Evolutionary conservation across 2,888 invertebrate species (phyloP).

Genomic region (Drosophila maculinotata): DNA sequence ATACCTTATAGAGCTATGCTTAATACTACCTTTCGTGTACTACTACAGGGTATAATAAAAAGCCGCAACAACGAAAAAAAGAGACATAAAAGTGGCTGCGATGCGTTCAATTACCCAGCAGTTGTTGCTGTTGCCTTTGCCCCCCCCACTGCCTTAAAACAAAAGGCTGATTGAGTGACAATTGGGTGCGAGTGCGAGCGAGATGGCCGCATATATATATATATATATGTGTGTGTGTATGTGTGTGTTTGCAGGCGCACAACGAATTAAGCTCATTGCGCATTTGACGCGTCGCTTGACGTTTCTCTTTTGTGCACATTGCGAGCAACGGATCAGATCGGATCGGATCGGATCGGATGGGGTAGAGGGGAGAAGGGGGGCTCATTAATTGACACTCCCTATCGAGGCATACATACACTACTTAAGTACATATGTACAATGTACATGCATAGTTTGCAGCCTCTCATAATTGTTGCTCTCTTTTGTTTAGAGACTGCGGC

Average conservation of each 20-base stretch:
- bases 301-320: slow-evolving; percentile 70
- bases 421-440: no score
- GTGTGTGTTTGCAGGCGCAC: slow-evolving; percentile 56
- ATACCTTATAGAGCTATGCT: neutral
- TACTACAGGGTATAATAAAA: slow-evolving; percentile 27
- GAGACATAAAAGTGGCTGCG: slow-evolving; percentile 60
- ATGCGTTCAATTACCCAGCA: slow-evolving; percentile 64
- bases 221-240: neutral
- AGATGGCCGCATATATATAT: slow-evolving; percentile 26
- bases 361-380: neutral
- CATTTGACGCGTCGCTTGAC: slow-evolving; percentile 82
- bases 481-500: slow-evolving; percentile 20
- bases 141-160: slow-evolving; percentile 47
- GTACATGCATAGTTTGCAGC: neutral
- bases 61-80: slow-evolving; percentile 15
- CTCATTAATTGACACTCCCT: slow-evolving; percentile 17
- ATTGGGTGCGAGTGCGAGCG: slow-evolving; percentile 43
- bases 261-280: slow-evolving; percentile 80
- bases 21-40: neutral
- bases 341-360: slow-evolving; percentile 18
- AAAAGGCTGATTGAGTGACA: slow-evolving; percentile 68
- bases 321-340: slow-evolving; percentile 14
- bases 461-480: slow-evolving; percentile 24
- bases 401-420: neutral
- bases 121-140: slow-evolving; percentile 19